These are phyloP conservation scores for Rhysida immarginata DNA, from an alignment of 1,140 invertebrate genomes.

Conservation along the genomic window DNA sequence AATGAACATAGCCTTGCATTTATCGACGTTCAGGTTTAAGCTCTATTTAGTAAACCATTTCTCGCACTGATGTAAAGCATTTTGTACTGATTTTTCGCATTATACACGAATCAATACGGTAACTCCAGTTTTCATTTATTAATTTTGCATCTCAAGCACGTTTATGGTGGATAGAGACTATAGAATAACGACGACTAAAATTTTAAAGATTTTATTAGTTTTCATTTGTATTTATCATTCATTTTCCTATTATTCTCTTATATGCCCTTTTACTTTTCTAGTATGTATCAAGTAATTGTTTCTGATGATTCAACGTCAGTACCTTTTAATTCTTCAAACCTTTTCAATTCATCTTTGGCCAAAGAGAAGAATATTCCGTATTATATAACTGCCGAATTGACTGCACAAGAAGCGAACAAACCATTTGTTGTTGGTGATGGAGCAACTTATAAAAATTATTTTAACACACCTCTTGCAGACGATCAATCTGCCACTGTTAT, in stretches of 20 bases:
- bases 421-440: slow-evolving; percentile 63
- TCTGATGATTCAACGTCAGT: background rate
- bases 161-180: too few relatives aligned
- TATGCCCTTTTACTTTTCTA: slow-evolving; percentile 32
- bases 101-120: too few relatives aligned
- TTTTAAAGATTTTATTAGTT: slow-evolving; percentile 2
- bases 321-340: background rate
- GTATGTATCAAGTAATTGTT: slow-evolving; percentile 12
- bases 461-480: slow-evolving; percentile 55
- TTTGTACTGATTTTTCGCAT: too few relatives aligned
- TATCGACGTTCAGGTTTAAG: too few relatives aligned
- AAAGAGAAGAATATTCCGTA: slow-evolving; percentile 44
- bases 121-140: too few relatives aligned
- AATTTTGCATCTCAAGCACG: too few relatives aligned
- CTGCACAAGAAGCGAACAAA: slow-evolving; percentile 30
- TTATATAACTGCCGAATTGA: slow-evolving; percentile 63
- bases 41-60: too few relatives aligned
- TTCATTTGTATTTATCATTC: slow-evolving; percentile 32
- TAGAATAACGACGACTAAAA: too few relatives aligned
- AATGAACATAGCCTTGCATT: too few relatives aligned
- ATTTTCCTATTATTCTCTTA: slow-evolving; percentile 45
- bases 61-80: too few relatives aligned
- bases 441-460: slow-evolving; percentile 52
- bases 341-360: slow-evolving; percentile 30
- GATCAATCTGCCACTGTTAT: slow-evolving; percentile 48